Evolutionary conservation across 2,888 invertebrate genomes (phyloP).

Genomic region (Choreutis nemorana): DNA sequence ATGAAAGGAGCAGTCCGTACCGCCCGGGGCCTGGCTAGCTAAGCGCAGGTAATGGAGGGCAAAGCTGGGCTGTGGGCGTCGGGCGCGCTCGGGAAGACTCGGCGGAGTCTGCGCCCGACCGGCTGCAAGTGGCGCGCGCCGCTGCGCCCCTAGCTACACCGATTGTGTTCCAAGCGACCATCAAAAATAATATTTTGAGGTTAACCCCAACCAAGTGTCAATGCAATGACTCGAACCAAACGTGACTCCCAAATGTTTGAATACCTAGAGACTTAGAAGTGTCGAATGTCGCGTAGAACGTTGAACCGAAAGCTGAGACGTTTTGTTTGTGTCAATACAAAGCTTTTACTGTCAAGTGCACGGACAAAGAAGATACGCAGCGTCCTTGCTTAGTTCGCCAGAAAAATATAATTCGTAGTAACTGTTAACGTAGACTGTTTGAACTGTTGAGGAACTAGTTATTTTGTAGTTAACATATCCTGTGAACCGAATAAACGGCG

Average conservation of each 20-base stretch:
- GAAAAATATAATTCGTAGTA: constrained; percentile 29
- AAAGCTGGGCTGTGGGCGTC: constrained; percentile 11
- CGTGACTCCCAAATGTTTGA: constrained; percentile 24
- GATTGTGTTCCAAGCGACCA: constrained; percentile 53
- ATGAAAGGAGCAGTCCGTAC: too few relatives aligned
- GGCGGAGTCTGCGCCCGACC: constrained; percentile 17
- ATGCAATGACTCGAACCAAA: constrained; percentile 34
- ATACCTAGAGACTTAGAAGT: constrained; percentile 28
- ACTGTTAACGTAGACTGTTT: constrained; percentile 33
- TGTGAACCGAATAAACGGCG: constrained; percentile 36
- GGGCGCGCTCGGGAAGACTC: constrained; percentile 20
- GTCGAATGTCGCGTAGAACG: constrained; percentile 61
- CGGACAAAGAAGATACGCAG: constrained; percentile 58
- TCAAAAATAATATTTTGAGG: constrained; percentile 62
- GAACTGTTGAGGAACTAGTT: constrained; percentile 30
- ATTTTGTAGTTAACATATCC: constrained; percentile 40
- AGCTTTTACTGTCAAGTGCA: constrained; percentile 62
- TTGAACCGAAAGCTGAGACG: constrained; percentile 55
- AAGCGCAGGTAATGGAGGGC: constrained; percentile 15
- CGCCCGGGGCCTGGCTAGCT: too few relatives aligned
- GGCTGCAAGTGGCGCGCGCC: constrained; percentile 21
- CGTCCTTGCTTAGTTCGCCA: constrained; percentile 32
- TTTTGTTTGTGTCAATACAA: constrained; percentile 65
- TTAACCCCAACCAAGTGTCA: constrained; percentile 35
- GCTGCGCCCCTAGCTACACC: constrained; percentile 36